Percentiles rank a stretch among this genome's conserved stretches.
phyloP scores from a whole-genome alignment of 2,888 invertebrate species.

The Epicampocera succincta region DNA sequence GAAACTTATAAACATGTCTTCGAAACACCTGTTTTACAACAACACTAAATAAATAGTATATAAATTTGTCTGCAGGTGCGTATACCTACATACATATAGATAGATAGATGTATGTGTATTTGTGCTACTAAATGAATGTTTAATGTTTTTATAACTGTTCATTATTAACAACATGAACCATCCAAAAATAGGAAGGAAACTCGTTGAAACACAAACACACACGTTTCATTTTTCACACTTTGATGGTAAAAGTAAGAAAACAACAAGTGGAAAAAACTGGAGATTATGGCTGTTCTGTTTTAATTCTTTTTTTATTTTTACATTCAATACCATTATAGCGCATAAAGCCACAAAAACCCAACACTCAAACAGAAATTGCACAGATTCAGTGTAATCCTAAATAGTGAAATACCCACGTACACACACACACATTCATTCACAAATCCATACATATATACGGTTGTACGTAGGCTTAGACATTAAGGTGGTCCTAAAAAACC shows the following conservation, averaged over 20 bases:
- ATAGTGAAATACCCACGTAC: neutral
- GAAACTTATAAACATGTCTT: constrained; percentile 53
- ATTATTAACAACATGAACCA: constrained; percentile 50
- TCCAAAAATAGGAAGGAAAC: constrained; percentile 14
- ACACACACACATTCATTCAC: constrained; percentile 1
- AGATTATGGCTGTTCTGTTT: constrained; percentile 53
- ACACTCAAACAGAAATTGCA: neutral
- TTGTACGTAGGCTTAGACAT: too few relatives aligned
- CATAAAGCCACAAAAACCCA: constrained; percentile 50
- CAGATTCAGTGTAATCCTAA: neutral
- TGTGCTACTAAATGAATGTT: constrained; percentile 19
- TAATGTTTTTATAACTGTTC: constrained; percentile 34
- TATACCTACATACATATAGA: too few relatives aligned
- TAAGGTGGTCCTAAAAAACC: too few relatives aligned
- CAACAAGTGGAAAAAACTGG: constrained; percentile 34
- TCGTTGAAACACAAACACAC: neutral
- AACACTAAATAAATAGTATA: constrained; percentile 11
- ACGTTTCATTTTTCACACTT: neutral
- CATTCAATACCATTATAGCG: constrained; percentile 58
- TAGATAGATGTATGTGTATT: neutral
- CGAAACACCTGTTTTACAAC: constrained; percentile 61
- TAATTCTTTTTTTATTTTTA: neutral
- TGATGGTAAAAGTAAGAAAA: constrained; percentile 11
- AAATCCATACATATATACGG: constrained; percentile 26
- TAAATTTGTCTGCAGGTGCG: neutral